Base-by-base conservation (phyloP, 2,888 invertebrate genomes). In the Hydropsyche betteni region DNA sequence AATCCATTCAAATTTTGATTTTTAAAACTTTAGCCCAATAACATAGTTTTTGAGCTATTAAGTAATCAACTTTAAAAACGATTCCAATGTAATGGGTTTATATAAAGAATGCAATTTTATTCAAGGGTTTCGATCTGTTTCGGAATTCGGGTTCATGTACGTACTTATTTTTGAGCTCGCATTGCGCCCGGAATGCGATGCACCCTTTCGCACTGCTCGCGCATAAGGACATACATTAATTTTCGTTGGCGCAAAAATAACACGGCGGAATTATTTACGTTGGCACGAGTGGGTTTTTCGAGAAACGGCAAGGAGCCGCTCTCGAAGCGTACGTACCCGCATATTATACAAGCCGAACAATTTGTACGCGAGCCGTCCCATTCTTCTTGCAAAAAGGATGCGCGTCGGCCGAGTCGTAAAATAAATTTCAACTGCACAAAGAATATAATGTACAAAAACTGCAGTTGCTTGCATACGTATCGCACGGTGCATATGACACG, bases 401-500 rank as follows among this genome's bases (percentile, higher is more conserved):
- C 75, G 64, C 72, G 72, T 75, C 75, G 71, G 61, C 33, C 61
- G 61, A 68, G 50, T 75, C 72, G 75, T 75, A 68, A 73, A 71
- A 76, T 76, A 76, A 73, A 76, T 76, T 68, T 76, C 36, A 64
- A 50, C 74, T 44, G 24, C 38, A 74, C 74, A 74, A 73, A 76
- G 16, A 53, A 52, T 71, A 33, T 50, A 68, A n/a, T 44, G 44
- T 4, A 44, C 44, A 44, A 64, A 69, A 69, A 69, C 38, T 69
- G 69, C 69, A 69, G 38, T 24, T 7, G 38, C 69, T 38, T 44
- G 44, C 10, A 10, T 44, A 6, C 44, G 10, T 44, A 44, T 44
- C 7, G 10, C 44, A 44, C 44, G 44, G 44, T 44, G 7, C 44
- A 44, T 44, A 44, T 44, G 44, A 44, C 44, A 44, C 44, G 44